These are phyloP conservation scores for Paramormyrops hopkinsi DNA, from an alignment of 2,797 vertebrate genomes.

Conservation along the genomic window DNA sequence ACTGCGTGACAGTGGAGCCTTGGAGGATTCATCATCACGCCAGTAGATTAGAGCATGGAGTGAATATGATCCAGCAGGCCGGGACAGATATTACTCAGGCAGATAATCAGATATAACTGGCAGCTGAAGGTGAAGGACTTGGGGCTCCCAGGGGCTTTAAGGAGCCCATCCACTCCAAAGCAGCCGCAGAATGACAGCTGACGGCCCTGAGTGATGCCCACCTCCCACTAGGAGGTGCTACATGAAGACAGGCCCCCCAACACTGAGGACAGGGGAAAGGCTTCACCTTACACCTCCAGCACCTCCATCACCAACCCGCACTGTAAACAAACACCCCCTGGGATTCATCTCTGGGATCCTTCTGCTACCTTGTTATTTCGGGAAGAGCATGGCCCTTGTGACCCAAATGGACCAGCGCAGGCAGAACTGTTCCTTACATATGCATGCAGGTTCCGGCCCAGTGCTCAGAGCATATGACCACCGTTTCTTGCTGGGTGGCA, in stretches of 20 bases:
- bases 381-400: background rate
- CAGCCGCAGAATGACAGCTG: too few relatives aligned
- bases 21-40: background rate
- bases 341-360: too few relatives aligned
- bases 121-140: background rate
- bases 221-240: background rate
- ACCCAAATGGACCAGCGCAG: background rate
- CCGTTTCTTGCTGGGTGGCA: background rate
- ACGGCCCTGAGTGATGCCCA: background rate
- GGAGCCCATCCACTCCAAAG: background rate
- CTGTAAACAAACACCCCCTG: too few relatives aligned
- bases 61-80: background rate
- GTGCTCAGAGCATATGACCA: constrained; percentile 15
- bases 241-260: too few relatives aligned
- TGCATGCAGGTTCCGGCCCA: background rate
- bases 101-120: background rate
- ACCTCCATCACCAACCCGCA: too few relatives aligned
- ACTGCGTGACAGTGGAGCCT: background rate
- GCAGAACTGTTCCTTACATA: background rate
- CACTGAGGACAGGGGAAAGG: too few relatives aligned
- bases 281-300: too few relatives aligned
- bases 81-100: background rate
- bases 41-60: background rate
- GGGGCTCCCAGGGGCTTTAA: background rate
- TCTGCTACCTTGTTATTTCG: too few relatives aligned